phyloP scores from a whole-genome alignment of 92 coral and sea anemone species.

The Porites lobata region DNA sequence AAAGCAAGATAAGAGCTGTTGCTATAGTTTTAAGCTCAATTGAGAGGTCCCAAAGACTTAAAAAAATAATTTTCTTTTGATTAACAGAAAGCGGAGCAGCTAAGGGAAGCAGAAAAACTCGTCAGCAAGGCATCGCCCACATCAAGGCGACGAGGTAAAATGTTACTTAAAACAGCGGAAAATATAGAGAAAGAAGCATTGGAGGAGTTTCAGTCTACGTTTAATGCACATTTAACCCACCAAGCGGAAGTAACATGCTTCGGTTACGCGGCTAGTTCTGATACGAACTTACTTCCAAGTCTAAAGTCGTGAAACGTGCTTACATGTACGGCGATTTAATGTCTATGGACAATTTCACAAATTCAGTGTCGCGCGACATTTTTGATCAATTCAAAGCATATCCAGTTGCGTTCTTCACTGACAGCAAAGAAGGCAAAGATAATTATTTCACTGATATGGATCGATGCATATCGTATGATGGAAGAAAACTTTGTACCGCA shows the following conservation, averaged over 20 bases:
- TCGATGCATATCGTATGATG: not conserved
- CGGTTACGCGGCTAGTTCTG: constrained; percentile 58
- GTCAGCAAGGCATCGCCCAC: constrained; percentile 65
- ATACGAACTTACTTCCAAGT: not conserved
- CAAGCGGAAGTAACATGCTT: constrained; percentile 70
- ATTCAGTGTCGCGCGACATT: not conserved
- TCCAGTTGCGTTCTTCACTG: not conserved
- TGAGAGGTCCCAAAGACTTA: not conserved
- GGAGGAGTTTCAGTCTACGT: constrained; percentile 66
- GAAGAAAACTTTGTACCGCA: not conserved
- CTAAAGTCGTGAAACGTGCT: constrained; percentile 3
- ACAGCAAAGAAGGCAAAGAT: not conserved
- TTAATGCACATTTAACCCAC: constrained; percentile 62
- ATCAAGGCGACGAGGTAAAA: constrained; percentile 76
- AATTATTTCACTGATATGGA: not conserved
- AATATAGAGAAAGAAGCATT: constrained; percentile 79
- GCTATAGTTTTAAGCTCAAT: not conserved
- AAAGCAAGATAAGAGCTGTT: not conserved
- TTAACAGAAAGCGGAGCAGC: constrained; percentile 75
- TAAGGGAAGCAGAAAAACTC: constrained; percentile 61
- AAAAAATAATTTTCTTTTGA: constrained; percentile 28
- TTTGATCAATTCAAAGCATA: constrained; percentile 2
- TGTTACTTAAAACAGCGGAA: constrained; percentile 77
- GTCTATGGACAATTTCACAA: constrained; percentile 1
- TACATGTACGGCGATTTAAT: not conserved